Percentiles rank a stretch among this genome's conserved stretches.
phyloP scores from a whole-genome alignment of 2,888 invertebrate species.

The Parascotia fuliginaria region DNA sequence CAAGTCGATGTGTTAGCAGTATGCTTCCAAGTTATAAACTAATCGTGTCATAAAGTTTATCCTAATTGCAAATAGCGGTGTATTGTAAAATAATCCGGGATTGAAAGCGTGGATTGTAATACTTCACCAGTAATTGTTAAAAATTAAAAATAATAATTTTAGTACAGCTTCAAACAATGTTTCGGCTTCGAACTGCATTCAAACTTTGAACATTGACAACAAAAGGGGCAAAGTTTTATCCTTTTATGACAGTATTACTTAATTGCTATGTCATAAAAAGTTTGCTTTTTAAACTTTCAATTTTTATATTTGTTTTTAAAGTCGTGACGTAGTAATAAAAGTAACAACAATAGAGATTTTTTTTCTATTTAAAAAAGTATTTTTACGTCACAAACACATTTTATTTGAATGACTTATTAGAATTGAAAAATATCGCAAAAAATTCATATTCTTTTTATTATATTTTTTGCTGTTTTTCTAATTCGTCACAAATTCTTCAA shows the following conservation, averaged over 20 bases:
- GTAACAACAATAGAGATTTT: neutral
- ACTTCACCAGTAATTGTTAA: neutral
- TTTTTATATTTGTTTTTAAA: conserved; percentile 32
- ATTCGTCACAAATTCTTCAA: too few relatives aligned
- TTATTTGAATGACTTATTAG: too few relatives aligned
- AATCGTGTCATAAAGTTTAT: too few relatives aligned
- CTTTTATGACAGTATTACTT: conserved; percentile 41
- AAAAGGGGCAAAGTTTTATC: conserved; percentile 33
- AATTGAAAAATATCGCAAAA: too few relatives aligned
- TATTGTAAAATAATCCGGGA: too few relatives aligned
- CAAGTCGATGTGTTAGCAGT: too few relatives aligned
- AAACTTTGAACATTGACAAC: conserved; percentile 22
- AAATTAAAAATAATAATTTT: conserved; percentile 8
- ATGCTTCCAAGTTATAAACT: too few relatives aligned
- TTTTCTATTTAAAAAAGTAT: conserved; percentile 5
- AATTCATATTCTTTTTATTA: too few relatives aligned
- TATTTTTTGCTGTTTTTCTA: too few relatives aligned
- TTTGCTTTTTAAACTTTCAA: conserved; percentile 46
- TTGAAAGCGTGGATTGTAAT: too few relatives aligned
- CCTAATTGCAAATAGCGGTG: too few relatives aligned
- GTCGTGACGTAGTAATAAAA: neutral
- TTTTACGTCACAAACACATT: neutral
- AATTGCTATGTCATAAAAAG: conserved; percentile 42
- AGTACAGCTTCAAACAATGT: conserved; percentile 11
- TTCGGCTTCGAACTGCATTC: conserved; percentile 9